A percentile compares a stretch with the other conserved stretches of the same genome.
phyloP scores from a whole-genome alignment of 1,140 invertebrate species.

The Achatina immaculata region DNA sequence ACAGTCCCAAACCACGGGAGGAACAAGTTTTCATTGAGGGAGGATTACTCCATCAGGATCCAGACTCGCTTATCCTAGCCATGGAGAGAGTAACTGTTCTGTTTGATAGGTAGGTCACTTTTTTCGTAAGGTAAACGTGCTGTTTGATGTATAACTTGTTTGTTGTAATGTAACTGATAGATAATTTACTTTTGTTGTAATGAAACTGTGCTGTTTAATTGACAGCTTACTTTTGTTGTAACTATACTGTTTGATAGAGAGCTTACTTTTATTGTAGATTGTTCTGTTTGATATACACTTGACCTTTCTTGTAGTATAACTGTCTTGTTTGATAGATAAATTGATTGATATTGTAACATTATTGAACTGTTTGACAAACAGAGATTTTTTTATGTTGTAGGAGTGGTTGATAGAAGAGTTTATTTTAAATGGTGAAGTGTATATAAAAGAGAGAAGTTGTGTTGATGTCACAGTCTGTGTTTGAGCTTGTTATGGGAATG shows the following conservation, averaged over 20 bases:
- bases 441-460: no score
- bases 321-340: background rate
- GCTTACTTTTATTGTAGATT: no score
- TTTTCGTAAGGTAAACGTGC: background rate
- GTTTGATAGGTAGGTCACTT: slow-evolving; percentile 80
- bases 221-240: background rate
- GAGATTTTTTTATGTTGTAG: no score
- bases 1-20: slow-evolving; percentile 62
- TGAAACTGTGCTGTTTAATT: background rate
- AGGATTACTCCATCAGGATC: slow-evolving; percentile 73
- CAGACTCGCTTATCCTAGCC: slow-evolving; percentile 83
- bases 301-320: no score
- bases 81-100: slow-evolving; percentile 88
- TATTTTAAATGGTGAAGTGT: no score
- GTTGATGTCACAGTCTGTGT: no score
- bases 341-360: no score
- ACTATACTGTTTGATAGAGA: background rate
- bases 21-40: slow-evolving; percentile 44
- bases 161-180: background rate
- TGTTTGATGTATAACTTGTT: background rate
- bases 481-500: no score
- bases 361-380: no score
- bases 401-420: no score
- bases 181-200: slow-evolving; percentile 2
- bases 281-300: no score